Evolutionary conservation across 2,113 vertebrate species (phyloP).

Genomic region (Apaloderma vittatum): DNA sequence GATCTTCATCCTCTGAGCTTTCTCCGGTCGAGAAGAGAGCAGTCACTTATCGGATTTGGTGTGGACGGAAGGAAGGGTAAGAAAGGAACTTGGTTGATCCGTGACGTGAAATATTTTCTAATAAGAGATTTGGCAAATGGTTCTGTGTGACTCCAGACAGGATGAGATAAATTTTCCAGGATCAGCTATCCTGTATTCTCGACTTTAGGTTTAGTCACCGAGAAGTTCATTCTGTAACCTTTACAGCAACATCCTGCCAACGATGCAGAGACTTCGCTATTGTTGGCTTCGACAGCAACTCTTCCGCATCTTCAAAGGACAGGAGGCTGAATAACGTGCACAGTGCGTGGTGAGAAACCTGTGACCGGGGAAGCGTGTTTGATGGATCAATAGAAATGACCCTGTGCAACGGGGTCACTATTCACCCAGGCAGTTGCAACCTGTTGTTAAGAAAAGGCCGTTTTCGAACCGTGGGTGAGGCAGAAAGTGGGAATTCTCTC

Average conservation of each 20-base stretch:
- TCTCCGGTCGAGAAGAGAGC: neutral
- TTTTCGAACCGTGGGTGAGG: fast-evolving
- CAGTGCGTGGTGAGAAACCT: neutral
- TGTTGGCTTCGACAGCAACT: neutral
- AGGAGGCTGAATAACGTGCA: neutral
- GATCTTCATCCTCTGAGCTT: constrained; percentile 46
- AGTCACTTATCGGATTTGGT: constrained; percentile 16
- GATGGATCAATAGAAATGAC: neutral
- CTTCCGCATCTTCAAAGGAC: constrained; percentile 14
- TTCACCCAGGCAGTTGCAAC: neutral
- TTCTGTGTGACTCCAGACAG: constrained; percentile 1
- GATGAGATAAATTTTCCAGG: constrained; percentile 47
- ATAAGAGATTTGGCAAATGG: constrained; percentile 5
- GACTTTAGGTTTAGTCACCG: neutral
- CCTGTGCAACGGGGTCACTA: neutral
- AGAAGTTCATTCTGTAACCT: constrained; percentile 4
- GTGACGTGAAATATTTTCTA: constrained; percentile 39
- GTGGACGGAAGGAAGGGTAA: constrained; percentile 61
- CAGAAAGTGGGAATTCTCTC: neutral
- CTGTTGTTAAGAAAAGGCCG: neutral
- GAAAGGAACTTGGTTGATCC: constrained; percentile 40
- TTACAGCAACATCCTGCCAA: constrained; percentile 22
- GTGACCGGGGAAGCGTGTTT: neutral
- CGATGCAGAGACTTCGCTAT: neutral
- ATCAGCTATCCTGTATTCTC: neutral